A percentile compares a stretch with the other conserved stretches of the same genome.
Conservation (phyloP, 2,888 invertebrate genomes). For the Lasioglossum calceatum region DNA sequence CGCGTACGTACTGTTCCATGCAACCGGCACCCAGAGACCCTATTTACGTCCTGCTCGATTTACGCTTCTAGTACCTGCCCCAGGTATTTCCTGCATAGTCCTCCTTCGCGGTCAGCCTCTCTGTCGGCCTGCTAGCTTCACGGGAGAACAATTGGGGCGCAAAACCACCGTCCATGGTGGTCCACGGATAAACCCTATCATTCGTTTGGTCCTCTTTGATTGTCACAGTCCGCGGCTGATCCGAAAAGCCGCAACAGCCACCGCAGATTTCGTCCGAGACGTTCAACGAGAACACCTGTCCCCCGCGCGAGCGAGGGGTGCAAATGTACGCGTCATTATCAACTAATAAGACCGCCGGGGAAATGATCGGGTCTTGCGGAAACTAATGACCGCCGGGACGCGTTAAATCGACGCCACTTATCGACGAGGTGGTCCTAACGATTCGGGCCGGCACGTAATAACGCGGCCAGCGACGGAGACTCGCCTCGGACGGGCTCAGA, state of each 20-base stretch:
- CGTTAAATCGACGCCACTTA: constrained; percentile 64
- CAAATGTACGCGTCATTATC: constrained; percentile 53
- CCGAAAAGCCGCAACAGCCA: constrained; percentile 1
- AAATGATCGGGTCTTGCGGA: constrained; percentile 58
- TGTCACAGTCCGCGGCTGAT: background rate
- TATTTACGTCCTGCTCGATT: constrained; percentile 30
- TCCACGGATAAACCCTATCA: background rate
- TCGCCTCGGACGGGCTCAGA: background rate
- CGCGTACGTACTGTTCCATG: constrained; percentile 19
- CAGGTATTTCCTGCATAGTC: background rate
- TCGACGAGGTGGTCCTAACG: constrained; percentile 47
- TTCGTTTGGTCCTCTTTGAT: background rate
- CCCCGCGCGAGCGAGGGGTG: constrained; percentile 13
- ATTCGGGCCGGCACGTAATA: constrained; percentile 45
- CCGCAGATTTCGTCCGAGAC: constrained; percentile 27
- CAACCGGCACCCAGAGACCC: background rate
- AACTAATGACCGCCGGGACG: constrained; percentile 58
- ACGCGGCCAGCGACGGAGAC: background rate
- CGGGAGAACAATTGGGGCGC: background rate
- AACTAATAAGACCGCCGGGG: constrained; percentile 48
- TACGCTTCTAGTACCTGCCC: constrained; percentile 14
- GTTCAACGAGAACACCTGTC: constrained; percentile 50
- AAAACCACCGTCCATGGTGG: background rate
- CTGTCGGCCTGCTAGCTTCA: background rate
- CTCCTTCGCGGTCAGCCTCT: background rate